Conservation (phyloP, 35 echinoderm and acorn worm species). For the Hemicentrotus pulcherrimus region DNA sequence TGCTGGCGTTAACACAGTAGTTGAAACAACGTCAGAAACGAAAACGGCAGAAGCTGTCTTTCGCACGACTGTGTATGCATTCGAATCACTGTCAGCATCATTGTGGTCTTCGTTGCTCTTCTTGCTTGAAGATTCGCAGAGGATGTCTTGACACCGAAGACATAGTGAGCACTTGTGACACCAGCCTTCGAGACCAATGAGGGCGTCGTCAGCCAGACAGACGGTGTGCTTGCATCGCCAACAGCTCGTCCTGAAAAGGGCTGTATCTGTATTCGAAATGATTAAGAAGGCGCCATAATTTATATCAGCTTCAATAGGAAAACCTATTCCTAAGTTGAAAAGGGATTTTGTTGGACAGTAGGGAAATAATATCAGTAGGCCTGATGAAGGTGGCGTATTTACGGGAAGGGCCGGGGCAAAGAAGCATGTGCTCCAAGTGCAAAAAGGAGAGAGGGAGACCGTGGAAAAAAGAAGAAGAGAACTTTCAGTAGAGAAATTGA, state of each 20-base stretch:
- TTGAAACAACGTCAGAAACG: slow-evolving; percentile 30
- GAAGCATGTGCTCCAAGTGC: no score
- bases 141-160: slow-evolving; percentile 74
- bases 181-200: slow-evolving; percentile 82
- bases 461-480: no score
- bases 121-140: slow-evolving; percentile 45
- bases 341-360: no score
- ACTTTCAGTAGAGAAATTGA: no score
- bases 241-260: slow-evolving; percentile 74
- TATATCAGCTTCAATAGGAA: no score
- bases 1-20: not conserved
- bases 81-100: not conserved
- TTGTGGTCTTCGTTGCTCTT: not conserved
- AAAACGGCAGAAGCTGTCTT: slow-evolving; percentile 73
- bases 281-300: not conserved
- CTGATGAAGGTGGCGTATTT: no score
- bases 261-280: slow-evolving; percentile 61
- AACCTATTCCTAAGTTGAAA: no score
- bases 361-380: no score
- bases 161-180: slow-evolving; percentile 82
- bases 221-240: slow-evolving; percentile 61
- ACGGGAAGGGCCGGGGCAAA: no score
- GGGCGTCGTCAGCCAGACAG: slow-evolving; percentile 79
- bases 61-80: slow-evolving; percentile 47
- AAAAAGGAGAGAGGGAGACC: no score